These are phyloP conservation scores for Syngnathus acus DNA, from an alignment of 2,797 vertebrate genomes.

Conservation along the genomic window DNA sequence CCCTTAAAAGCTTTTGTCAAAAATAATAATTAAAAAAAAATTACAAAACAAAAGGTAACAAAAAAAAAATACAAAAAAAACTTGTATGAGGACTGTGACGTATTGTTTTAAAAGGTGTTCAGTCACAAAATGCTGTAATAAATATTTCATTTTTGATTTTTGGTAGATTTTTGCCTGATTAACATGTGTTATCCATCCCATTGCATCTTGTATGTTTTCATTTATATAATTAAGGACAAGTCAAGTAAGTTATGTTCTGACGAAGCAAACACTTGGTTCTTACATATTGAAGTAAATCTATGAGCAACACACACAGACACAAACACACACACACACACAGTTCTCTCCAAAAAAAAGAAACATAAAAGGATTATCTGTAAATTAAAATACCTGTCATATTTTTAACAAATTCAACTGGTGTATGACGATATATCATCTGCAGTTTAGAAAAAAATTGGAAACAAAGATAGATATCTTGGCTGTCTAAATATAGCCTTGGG, in stretches of 20 bases:
- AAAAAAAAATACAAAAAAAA: conserved; percentile 91
- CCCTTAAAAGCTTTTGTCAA: conserved; percentile 97
- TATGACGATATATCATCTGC: too few species aligned
- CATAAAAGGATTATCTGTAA: too few species aligned
- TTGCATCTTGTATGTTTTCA: conserved; percentile 17
- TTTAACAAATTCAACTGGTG: too few species aligned
- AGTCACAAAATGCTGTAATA: conserved; percentile 99
- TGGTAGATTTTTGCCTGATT: conserved; percentile 94
- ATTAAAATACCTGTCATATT: too few species aligned
- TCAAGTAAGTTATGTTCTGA: background rate
- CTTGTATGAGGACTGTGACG: conserved; percentile 99
- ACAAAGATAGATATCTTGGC: too few species aligned
- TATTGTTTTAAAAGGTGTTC: conserved; percentile 99
- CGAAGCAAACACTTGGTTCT: background rate
- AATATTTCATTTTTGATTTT: conserved; percentile 99
- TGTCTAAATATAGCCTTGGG: too few species aligned
- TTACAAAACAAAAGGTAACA: conserved; percentile 1
- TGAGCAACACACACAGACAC: too few species aligned
- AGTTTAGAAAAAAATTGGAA: too few species aligned
- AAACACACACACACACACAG: too few species aligned
- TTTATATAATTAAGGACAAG: conserved; percentile 6
- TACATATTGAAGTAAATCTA: background rate
- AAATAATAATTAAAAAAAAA: conserved; percentile 59
- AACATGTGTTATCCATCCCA: conserved; percentile 1
- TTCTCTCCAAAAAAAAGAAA: too few species aligned